Conservation (phyloP, 1,140 invertebrate genomes). For the Cecropterus lyciades region DNA sequence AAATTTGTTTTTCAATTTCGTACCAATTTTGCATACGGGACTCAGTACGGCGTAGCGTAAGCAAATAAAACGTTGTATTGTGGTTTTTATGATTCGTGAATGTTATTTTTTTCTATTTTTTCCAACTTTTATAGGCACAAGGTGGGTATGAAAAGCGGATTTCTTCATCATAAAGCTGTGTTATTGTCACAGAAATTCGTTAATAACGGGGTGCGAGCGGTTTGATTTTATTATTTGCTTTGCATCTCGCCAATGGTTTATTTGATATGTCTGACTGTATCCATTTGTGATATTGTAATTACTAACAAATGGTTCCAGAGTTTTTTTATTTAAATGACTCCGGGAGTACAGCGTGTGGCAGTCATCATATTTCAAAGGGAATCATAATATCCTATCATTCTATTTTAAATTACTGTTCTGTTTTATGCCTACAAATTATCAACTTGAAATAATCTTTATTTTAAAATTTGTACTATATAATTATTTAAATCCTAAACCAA, state of each 20-base stretch:
- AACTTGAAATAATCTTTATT: too few species aligned
- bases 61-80: conserved; percentile 72
- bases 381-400: too few species aligned
- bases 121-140: conserved; percentile 61
- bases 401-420: too few species aligned
- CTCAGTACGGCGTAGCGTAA: conserved; percentile 48
- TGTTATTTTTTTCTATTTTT: conserved; percentile 58
- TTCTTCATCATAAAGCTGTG: conserved; percentile 48
- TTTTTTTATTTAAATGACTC: too few species aligned
- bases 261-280: conserved; percentile 35
- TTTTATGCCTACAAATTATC: too few species aligned
- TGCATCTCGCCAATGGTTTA: conserved; percentile 37
- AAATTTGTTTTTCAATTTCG: conserved; percentile 84
- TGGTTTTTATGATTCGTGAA: conserved; percentile 77
- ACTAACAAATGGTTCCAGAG: too few species aligned
- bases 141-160: conserved; percentile 66
- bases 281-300: not conserved
- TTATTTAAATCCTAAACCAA: too few species aligned
- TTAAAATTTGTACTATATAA: too few species aligned
- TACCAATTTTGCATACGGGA: conserved; percentile 80
- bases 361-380: too few species aligned
- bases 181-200: conserved; percentile 58
- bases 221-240: conserved; percentile 41
- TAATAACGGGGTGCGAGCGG: conserved; percentile 40
- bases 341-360: too few species aligned